Evolutionary conservation across 2,113 vertebrate genomes (phyloP).

Genomic region (Aegithalos caudatus): DNA sequence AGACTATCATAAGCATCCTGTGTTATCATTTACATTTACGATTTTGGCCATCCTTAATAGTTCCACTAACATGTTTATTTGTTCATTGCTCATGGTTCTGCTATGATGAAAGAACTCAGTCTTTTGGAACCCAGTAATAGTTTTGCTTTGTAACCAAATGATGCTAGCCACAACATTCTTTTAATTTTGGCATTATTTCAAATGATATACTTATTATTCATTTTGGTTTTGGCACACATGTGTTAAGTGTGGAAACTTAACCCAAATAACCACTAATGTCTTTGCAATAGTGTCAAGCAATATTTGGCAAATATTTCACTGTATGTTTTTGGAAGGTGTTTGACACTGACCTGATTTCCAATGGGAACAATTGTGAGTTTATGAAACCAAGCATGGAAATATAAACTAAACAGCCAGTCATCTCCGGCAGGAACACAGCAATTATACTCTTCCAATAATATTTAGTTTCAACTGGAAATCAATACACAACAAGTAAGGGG

Average conservation of each 20-base stretch:
- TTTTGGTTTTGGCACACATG: background rate
- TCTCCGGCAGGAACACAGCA: background rate
- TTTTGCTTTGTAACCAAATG: background rate
- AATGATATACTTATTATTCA: background rate
- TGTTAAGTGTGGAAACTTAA: background rate
- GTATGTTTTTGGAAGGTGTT: background rate
- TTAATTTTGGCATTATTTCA: background rate
- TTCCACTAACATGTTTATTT: background rate
- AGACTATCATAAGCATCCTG: background rate
- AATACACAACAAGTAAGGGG: background rate
- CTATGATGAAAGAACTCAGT: background rate
- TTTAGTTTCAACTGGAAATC: background rate
- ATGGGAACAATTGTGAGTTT: background rate
- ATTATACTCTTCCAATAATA: background rate
- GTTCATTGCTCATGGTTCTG: background rate
- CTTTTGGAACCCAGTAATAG: background rate
- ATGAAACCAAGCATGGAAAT: background rate
- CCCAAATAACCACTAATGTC: background rate
- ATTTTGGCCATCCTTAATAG: background rate
- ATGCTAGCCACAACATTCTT: background rate
- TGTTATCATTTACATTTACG: background rate
- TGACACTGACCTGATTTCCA: background rate
- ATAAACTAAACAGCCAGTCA: background rate
- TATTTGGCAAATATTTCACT: background rate
- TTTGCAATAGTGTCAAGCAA: background rate